These are phyloP conservation scores for Beroe forskalii DNA, from an alignment of 37 sponge, comb jelly and placozoan species.

Conservation along the genomic window DNA sequence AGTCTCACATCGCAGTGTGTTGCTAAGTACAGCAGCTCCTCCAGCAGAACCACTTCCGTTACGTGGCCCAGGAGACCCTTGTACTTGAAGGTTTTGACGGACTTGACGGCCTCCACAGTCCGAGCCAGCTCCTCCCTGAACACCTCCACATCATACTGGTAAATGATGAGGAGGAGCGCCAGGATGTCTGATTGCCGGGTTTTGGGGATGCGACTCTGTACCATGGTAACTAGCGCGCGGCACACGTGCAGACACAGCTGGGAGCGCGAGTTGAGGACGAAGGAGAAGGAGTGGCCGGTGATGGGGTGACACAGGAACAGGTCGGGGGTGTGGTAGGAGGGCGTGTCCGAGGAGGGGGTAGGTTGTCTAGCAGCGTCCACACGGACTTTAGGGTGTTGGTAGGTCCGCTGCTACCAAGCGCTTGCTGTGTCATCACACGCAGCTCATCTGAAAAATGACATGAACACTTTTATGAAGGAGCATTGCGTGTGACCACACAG, in stretches of 20 bases:
- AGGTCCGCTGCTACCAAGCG: background rate
- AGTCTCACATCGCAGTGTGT: background rate
- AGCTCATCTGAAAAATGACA: conserved; percentile 28
- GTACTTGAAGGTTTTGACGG: conserved; percentile 55
- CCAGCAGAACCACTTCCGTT: conserved; percentile 5
- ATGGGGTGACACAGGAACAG: background rate
- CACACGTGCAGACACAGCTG: conserved; percentile 45
- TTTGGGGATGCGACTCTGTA: background rate
- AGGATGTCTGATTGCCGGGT: conserved; percentile 14
- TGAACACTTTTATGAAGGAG: conserved; percentile 37
- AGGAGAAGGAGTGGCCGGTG: background rate
- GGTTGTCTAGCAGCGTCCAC: conserved; percentile 37
- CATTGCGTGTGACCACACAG: background rate
- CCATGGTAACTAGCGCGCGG: conserved; percentile 12
- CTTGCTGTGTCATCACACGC: conserved; percentile 18
- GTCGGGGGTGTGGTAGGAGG: conserved; percentile 13
- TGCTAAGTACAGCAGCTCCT: conserved; percentile 33
- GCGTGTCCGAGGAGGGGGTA: background rate
- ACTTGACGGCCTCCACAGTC: background rate
- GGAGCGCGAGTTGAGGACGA: conserved; percentile 11
- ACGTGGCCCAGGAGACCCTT: conserved; percentile 43
- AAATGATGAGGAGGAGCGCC: conserved; percentile 37
- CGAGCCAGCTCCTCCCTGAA: background rate
- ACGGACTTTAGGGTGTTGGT: conserved; percentile 20
- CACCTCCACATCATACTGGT: background rate